Base-by-base conservation (phyloP, 2,888 invertebrate species). In the Drosophila colorata region DNA sequence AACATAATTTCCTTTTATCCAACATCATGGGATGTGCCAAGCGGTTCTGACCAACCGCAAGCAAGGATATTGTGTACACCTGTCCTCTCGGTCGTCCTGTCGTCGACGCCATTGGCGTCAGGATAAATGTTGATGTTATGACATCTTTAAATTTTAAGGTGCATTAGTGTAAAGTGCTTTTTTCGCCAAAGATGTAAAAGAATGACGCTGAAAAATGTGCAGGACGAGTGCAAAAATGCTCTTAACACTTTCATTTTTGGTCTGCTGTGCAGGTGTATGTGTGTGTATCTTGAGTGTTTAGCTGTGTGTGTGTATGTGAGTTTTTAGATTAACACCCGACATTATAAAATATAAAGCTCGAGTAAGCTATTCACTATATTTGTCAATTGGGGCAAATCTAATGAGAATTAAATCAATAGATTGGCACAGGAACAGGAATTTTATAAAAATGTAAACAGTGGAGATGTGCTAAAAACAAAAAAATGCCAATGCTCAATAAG, bases 131-230 rank as follows among this genome's bases (percentile, higher is more conserved):
- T 85, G 87, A 87, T 82, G 82, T 86, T 86, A 86, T 86, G 88
- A 89, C 88, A 85, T 81, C 82, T 86, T 86, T 89, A 86, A 89
- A 87, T 87, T 89, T 89, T 82, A 83, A 86, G 86, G 86, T 86
- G 86, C 86, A 86, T 86, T 86, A 86, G 86, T 87, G 86, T 71
- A 89, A 89, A 86, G 86, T 86, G 86, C 82, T 86, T 86, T 89
- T 85, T 68, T 57, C 80, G 64, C 85, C 80, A 48, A 81, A 80
- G 69, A 78, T 69, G 67, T 66, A 51, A 77, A 69, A 59, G 69
- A 80, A 78, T 68, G 65, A 74, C 60, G 85, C 60, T 63, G 69
- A 70, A 78, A 81, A 79, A 85, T 86, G 88, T 74, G 65, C 78
- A 63, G 63, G 61, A 63, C 64, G 69, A 85, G 71, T 66, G 75